A percentile compares a stretch with the other conserved stretches of the same genome.
These are phyloP conservation scores for Gallinago solitaria DNA, from an alignment of 2,797 vertebrate genomes.

Conservation along the genomic window DNA sequence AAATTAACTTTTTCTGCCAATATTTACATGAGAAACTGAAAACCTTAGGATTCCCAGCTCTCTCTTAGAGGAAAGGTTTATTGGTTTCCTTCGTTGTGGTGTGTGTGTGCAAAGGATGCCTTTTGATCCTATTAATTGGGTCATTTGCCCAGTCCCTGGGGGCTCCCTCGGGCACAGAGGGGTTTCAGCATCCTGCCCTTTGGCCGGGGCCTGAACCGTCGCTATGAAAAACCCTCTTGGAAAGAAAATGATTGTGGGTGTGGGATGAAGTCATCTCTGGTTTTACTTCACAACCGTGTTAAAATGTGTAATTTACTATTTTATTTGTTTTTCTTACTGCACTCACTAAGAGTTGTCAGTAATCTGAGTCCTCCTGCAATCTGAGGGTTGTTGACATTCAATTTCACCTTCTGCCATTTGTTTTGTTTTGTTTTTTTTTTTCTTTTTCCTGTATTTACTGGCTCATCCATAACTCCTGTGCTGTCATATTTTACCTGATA, in stretches of 20 bases:
- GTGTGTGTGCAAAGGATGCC: background rate
- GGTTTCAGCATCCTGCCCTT: background rate
- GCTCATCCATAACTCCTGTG: background rate
- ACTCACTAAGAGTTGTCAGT: background rate
- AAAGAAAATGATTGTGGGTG: background rate
- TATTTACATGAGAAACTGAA: background rate
- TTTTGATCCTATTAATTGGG: rapidly evolving
- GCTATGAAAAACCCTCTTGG: background rate
- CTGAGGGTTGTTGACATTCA: background rate
- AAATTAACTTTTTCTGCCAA: background rate
- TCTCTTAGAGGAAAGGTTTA: background rate
- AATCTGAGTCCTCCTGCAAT: background rate
- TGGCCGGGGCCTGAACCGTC: background rate
- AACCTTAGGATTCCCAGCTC: rapidly evolving
- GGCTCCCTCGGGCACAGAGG: rapidly evolving
- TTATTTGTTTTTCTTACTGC: background rate
- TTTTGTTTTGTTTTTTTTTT: too few species aligned
- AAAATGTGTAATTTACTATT: background rate
- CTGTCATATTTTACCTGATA: background rate
- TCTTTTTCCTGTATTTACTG: background rate
- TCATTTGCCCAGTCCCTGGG: rapidly evolving
- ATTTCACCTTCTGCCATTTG: background rate
- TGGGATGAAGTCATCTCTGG: background rate
- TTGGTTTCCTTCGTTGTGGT: rapidly evolving
- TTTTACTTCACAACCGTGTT: background rate